phyloP scores from a whole-genome alignment of 2,113 vertebrate species.

The Percopsis transmontana region DNA sequence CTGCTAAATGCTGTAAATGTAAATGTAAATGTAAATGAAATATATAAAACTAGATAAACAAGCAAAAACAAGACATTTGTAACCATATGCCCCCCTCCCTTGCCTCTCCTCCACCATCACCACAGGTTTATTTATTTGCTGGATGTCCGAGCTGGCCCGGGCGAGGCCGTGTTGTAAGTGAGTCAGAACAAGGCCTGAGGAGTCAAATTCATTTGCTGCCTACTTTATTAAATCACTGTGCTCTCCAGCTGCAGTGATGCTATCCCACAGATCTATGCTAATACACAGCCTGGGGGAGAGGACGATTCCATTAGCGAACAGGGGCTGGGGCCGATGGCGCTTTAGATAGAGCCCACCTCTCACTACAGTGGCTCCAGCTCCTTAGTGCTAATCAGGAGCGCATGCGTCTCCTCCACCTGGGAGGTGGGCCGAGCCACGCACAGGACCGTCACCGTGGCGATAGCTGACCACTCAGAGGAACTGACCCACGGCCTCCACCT shows the following conservation, averaged over 20 bases:
- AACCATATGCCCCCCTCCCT: not conserved
- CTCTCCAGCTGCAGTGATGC: slow-evolving; percentile 70
- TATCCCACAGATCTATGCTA: slow-evolving; percentile 78
- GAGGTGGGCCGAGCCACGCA: no score
- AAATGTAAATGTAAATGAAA: no score
- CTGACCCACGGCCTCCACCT: no score
- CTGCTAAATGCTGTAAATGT: no score
- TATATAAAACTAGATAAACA: not conserved
- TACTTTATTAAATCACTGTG: slow-evolving; percentile 72
- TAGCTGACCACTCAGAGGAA: no score
- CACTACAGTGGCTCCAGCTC: slow-evolving; percentile 51
- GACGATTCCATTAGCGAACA: slow-evolving; percentile 80
- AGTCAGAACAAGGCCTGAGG: slow-evolving; percentile 57
- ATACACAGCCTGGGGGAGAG: slow-evolving; percentile 71
- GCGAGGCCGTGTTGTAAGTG: slow-evolving; percentile 64
- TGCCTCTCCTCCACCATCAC: no score
- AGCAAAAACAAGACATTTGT: not conserved
- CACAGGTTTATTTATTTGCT: slow-evolving; percentile 73
- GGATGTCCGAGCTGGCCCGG: slow-evolving; percentile 60
- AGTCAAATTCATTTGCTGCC: slow-evolving; percentile 55
- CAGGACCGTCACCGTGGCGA: no score
- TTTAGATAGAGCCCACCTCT: slow-evolving; percentile 68
- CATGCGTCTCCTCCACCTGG: no score
- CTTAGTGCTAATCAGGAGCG: slow-evolving; percentile 60
- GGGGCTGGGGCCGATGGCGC: slow-evolving; percentile 62